A percentile compares a stretch with the other conserved stretches of the same genome.
Evolutionary conservation across 92 coral and sea anemone species (phyloP).

Genomic region (Hydrozoanthus gracilis): DNA sequence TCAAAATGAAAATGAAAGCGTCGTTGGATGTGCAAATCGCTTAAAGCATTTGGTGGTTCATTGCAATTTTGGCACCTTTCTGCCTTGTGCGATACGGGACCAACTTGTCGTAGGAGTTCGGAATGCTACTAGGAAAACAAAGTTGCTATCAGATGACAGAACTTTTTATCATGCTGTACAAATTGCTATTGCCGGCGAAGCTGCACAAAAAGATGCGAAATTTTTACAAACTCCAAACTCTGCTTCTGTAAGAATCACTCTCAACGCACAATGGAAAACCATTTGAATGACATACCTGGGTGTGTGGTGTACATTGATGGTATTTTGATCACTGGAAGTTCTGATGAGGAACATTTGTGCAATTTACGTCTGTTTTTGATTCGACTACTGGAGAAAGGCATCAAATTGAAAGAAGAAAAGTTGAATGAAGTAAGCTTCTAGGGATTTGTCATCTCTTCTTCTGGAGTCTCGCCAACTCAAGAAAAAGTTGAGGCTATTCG

Average conservation of each 20-base stretch:
- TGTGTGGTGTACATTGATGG: conserved; percentile 45
- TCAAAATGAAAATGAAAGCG: conserved; percentile 54
- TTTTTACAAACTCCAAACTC: background rate
- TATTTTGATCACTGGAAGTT: conserved; percentile 28
- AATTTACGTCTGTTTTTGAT: background rate
- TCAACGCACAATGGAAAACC: background rate
- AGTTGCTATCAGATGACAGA: conserved; percentile 60
- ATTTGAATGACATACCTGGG: conserved; percentile 12
- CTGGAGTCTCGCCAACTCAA: conserved; percentile 56
- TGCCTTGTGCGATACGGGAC: conserved; percentile 45
- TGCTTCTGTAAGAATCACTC: background rate
- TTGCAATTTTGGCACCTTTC: conserved; percentile 49
- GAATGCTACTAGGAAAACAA: conserved; percentile 20
- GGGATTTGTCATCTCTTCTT: background rate
- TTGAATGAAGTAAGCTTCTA: background rate
- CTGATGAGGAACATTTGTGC: conserved; percentile 36
- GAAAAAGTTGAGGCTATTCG: conserved; percentile 52
- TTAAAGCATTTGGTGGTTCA: conserved; percentile 45
- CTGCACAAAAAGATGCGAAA: conserved; percentile 15
- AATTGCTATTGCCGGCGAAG: conserved; percentile 63
- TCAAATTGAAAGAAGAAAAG: background rate
- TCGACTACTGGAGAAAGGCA: background rate
- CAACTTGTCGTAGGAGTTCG: conserved; percentile 58
- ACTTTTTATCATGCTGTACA: conserved; percentile 54
- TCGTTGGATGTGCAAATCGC: conserved; percentile 47